Base-by-base conservation (phyloP, 2,888 invertebrate genomes). In the Agrotis exclamationis region DNA sequence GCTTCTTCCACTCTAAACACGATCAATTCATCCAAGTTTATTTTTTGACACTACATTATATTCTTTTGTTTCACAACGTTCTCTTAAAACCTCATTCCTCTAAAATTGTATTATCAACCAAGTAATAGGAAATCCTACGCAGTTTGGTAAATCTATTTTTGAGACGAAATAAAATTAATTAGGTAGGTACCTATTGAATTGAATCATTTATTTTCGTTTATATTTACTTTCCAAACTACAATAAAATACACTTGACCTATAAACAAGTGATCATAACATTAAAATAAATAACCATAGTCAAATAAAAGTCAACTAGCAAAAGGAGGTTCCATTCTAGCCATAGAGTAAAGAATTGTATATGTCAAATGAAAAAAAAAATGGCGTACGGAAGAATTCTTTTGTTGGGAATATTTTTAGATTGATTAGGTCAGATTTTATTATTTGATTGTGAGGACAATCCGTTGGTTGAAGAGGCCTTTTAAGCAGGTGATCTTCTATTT, bases 341-440 rank as follows among this genome's bases (percentile, higher is more conserved):
- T 22, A 75, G 64, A 75, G 58, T 65, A 66, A 74, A 68, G 63
- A 79, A 33, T 71, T 76, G 18, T 62, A 13, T 62, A 77, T 68
- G 71, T 74, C 74, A 78, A 69, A 39, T 60, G 33, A 33, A 62
- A 62, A 70, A 63, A 73, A 62, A 71, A 66, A 57, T 57, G 56
- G 67, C 47, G 13, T 45, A 60, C 33, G 50, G n/a, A 13, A 58
- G n/a, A 59, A 58, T 20, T 59, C 65, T 70, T 73, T 83, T 83
- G 85, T 83, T 56, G 48, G 39, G 22, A 50, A 62, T 84, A 82
- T 84, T 76, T 79, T 79, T 74, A 70, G 80, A 72, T 63, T 66
- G 67, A 75, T 75, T 70, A 68, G 24, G 58, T 70, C 0, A 74
- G 85, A 84, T 83, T 74, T 65, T 80, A 85, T 75, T 83, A 82